These are phyloP conservation scores for Cyaniris semiargus DNA, from an alignment of 2,888 invertebrate genomes.

Conservation along the genomic window DNA sequence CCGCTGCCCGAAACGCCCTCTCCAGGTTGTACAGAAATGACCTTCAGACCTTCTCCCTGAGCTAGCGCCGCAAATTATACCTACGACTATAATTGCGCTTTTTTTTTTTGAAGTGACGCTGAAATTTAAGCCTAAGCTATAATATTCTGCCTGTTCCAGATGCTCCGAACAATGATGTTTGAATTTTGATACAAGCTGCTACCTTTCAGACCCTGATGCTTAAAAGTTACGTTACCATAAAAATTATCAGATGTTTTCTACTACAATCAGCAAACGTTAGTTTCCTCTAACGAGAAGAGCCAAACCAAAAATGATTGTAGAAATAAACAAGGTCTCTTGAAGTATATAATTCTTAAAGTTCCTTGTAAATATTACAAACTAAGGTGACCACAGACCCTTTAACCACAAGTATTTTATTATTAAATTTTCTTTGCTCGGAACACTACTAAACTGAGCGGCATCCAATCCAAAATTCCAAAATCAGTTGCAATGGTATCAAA, in stretches of 20 bases:
- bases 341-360: too few species aligned
- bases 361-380: neutral
- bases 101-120: neutral
- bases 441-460: neutral
- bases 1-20: constrained; percentile 66
- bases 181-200: neutral
- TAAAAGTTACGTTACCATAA: neutral
- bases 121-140: constrained; percentile 1
- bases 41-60: constrained; percentile 40
- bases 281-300: neutral
- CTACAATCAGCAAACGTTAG: neutral
- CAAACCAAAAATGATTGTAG: neutral
- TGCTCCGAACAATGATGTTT: neutral
- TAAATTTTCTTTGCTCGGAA: neutral
- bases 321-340: too few species aligned
- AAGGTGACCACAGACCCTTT: neutral
- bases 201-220: too few species aligned
- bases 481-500: neutral
- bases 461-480: neutral
- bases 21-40: constrained; percentile 48
- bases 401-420: neutral
- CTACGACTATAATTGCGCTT: neutral
- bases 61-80: neutral
- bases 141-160: constrained; percentile 1
- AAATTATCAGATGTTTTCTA: neutral